Base-by-base conservation (phyloP, 2,888 invertebrate genomes). In the Stratiomys singularior region DNA sequence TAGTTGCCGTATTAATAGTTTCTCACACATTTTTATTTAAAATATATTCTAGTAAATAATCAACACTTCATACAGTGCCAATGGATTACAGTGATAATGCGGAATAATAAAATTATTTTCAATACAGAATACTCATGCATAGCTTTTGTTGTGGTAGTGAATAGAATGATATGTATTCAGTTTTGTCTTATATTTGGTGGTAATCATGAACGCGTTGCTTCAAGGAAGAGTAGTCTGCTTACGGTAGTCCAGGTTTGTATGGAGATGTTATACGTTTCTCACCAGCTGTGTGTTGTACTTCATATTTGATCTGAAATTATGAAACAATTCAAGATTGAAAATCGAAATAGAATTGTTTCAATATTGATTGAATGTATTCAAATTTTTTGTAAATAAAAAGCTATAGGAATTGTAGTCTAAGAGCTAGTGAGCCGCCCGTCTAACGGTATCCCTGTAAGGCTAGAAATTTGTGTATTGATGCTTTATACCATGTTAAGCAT, bases 241-340 rank as follows among this genome's bases (percentile, higher is more conserved):
- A 80, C 60, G 80, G 79, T 27, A 80, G 44, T 15, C 80, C 80
- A 46, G 89, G 86, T 83, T 90, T 88, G 86, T 89, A 92, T 13
- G 80, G 77, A 27, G 90, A 89, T 13, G 94, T 94, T 80, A 94
- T 91, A 81, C 94, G 90, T 84, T 94, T 95, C 83, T 95, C 94
- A 1, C 94, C 94, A 71, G 94, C 93, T 3, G 94, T 94, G 84
- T 94, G 93, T 83, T 94, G 93, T 0, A 94, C 91, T 78, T 89
- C 89, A 78, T 89, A 89, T 63, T 88, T 88, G 52, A 81, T 79
- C 80, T 81, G 71, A 47, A 77, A 72, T 37, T 3, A 9, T 5
- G 37, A 37, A 37, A 5, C 9, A 5, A 37, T 5, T 37, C 3
- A 37, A 5, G 3, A 37, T 37, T 37, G 3, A 37, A 37, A 37